Evolutionary conservation across 1,140 invertebrate species (phyloP).

Genomic region (Bombus pyrosoma): DNA sequence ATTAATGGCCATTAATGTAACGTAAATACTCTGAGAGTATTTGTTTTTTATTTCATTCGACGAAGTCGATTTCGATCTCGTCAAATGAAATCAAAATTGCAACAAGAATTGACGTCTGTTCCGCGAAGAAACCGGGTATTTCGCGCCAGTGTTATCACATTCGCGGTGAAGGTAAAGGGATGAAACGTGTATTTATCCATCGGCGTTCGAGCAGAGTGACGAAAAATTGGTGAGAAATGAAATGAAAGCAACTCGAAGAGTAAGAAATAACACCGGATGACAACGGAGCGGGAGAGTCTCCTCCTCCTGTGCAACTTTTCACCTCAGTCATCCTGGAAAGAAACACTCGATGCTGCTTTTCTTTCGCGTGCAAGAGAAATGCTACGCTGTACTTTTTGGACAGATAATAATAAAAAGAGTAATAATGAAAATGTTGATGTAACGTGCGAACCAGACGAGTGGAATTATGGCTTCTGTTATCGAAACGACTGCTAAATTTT

Average conservation of each 20-base stretch:
- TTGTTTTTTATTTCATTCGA: neutral
- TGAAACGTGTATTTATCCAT: constrained; percentile 33
- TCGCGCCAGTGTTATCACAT: neutral
- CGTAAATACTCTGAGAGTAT: neutral
- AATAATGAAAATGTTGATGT: too few species aligned
- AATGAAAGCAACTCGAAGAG: constrained; percentile 40
- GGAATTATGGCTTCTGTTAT: too few species aligned
- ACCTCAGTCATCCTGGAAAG: neutral
- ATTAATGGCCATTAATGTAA: neutral
- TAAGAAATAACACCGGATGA: constrained; percentile 59
- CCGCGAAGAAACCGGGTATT: too few species aligned
- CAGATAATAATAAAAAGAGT: too few species aligned
- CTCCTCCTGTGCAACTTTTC: constrained; percentile 39
- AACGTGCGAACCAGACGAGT: too few species aligned
- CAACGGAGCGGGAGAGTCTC: constrained; percentile 36
- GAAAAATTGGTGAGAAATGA: constrained; percentile 39
- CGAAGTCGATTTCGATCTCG: neutral
- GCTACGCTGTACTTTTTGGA: neutral
- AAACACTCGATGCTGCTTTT: neutral
- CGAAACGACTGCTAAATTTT: too few species aligned
- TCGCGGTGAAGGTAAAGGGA: neutral
- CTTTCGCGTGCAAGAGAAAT: neutral
- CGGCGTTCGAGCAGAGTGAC: neutral
- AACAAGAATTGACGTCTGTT: too few species aligned
- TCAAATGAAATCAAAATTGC: neutral